Conservation (phyloP, 2,113 vertebrate species). For the Chunga burmeisteri region DNA sequence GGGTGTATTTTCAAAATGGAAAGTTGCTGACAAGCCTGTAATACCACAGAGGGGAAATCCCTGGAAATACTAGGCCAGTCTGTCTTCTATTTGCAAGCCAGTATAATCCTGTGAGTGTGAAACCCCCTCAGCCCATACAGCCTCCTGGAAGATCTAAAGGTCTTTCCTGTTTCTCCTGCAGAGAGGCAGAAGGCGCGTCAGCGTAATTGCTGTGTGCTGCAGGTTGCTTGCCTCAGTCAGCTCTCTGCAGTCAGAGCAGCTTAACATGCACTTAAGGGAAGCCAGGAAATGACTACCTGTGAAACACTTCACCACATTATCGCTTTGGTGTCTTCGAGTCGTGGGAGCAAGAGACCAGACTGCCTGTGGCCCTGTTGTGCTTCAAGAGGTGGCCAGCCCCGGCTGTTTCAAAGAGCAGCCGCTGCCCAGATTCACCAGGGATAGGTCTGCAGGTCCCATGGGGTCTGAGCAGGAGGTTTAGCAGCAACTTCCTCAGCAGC, state of each 20-base stretch:
- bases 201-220: not conserved
- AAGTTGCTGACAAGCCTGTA: constrained; percentile 14
- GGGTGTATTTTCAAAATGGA: constrained; percentile 1
- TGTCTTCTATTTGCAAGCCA: not conserved
- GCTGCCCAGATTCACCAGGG: not conserved
- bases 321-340: accelerated
- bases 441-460: not conserved
- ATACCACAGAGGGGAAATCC: constrained; percentile 18
- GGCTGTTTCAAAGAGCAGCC: not conserved
- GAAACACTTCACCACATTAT: not conserved
- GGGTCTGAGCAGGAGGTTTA: not conserved
- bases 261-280: not conserved
- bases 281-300: not conserved
- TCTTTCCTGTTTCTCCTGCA: constrained; percentile 17
- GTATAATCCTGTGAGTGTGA: not conserved
- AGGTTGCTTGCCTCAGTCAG: not conserved
- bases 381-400: not conserved
- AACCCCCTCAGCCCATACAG: not conserved
- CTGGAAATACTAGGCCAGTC: not conserved
- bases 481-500: not conserved
- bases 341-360: not conserved
- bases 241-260: not conserved
- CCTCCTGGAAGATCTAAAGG: not conserved
- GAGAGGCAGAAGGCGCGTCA: not conserved
- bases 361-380: not conserved